Conservation (phyloP, 2,888 invertebrate species). For the Holacanthella duospinosa region DNA sequence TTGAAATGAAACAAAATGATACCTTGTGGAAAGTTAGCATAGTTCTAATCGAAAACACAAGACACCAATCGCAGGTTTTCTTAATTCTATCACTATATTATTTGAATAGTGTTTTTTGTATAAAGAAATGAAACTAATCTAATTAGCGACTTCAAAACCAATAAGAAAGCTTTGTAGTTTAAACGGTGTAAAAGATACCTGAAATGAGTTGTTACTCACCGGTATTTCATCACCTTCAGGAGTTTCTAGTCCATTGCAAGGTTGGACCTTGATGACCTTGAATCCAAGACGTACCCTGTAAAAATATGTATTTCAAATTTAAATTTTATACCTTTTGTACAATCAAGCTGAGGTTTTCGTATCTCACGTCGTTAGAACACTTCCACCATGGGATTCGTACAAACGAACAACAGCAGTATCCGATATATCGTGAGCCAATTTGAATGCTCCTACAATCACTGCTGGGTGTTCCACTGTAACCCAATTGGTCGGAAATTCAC, state of each 20-base stretch:
- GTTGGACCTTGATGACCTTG: constrained; percentile 15
- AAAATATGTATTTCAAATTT: neutral
- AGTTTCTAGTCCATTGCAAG: constrained; percentile 27
- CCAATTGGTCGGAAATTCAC: constrained; percentile 20
- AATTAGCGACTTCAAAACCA: too few species aligned
- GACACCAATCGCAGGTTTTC: too few species aligned
- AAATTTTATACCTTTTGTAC: neutral
- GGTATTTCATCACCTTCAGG: neutral
- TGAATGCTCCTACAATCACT: constrained; percentile 31
- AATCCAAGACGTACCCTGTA: constrained; percentile 23
- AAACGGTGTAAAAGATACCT: constrained; percentile 23
- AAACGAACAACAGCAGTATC: constrained; percentile 23
- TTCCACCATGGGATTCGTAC: constrained; percentile 30
- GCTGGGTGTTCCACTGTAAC: constrained; percentile 15
- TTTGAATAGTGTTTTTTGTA: too few species aligned
- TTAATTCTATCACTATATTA: too few species aligned
- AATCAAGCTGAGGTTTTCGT: neutral
- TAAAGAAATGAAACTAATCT: too few species aligned
- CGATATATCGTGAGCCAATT: constrained; percentile 17
- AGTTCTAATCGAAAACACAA: too few species aligned
- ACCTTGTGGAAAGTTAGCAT: too few species aligned
- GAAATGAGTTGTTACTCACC: constrained; percentile 11
- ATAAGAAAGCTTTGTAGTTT: constrained; percentile 27
- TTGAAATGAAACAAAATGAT: too few species aligned
- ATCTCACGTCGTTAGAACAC: constrained; percentile 22